These are phyloP conservation scores for Mus caroli DNA, from an alignment of 2,797 vertebrate genomes.

Conservation along the genomic window DNA sequence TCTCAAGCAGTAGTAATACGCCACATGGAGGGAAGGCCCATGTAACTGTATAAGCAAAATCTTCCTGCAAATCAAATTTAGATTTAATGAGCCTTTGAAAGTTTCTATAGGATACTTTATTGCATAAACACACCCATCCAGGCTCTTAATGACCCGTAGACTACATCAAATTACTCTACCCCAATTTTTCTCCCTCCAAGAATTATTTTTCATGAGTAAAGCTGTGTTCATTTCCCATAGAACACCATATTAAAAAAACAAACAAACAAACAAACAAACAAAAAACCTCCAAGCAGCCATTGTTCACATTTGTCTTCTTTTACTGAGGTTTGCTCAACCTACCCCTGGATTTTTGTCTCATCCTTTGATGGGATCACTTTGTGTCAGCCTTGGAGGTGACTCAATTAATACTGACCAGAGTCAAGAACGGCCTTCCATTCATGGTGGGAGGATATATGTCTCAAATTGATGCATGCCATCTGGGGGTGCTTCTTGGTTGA, in stretches of 20 bases:
- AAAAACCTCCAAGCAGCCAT: not conserved
- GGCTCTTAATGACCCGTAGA: not conserved
- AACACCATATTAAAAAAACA: not conserved
- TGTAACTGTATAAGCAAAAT: not conserved
- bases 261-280: too few relatives aligned
- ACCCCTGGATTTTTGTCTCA: not conserved
- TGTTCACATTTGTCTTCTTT: not conserved
- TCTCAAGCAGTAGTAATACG: not conserved
- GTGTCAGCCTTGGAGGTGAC: not conserved
- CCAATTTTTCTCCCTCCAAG: not conserved
- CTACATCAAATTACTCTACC: not conserved
- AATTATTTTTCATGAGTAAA: not conserved
- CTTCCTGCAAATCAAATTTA: not conserved
- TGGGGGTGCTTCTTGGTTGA: not conserved
- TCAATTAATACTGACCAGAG: not conserved
- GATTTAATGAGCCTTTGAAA: not conserved
- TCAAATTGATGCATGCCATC: not conserved
- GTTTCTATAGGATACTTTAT: not conserved
- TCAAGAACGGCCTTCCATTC: not conserved
- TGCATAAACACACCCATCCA: not conserved
- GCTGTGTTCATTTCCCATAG: not conserved
- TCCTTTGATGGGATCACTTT: not conserved
- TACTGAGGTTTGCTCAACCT: not conserved
- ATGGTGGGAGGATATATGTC: not conserved
- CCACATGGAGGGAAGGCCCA: not conserved